phyloP scores from a whole-genome alignment of 2,113 vertebrate species.

The Globicephala melas region DNA sequence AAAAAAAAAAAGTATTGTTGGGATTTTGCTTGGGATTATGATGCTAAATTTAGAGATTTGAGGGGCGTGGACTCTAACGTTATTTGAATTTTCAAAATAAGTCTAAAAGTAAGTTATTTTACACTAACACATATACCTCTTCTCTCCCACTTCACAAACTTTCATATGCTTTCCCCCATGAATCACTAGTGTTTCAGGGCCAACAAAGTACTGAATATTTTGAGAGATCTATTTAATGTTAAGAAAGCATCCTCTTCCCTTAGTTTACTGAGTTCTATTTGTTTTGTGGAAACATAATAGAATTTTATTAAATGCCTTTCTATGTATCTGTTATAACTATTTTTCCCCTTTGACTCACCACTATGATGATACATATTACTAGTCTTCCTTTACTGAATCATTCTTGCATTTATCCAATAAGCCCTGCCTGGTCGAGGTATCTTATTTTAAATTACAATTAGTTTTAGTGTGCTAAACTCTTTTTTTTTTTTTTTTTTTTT shows the following conservation, averaged over 20 bases:
- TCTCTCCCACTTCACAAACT: not conserved
- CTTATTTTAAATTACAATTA: not conserved
- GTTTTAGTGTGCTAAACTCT: not conserved
- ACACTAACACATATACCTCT: not conserved
- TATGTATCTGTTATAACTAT: rapidly evolving
- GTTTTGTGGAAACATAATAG: not conserved
- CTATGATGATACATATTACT: not conserved
- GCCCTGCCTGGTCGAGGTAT: not conserved
- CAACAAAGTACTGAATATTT: not conserved
- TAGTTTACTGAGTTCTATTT: not conserved
- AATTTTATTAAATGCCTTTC: not conserved
- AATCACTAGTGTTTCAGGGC: not conserved
- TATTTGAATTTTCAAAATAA: not conserved
- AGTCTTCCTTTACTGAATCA: not conserved
- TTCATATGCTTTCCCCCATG: not conserved
- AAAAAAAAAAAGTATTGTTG: not conserved
- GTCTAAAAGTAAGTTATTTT: not conserved
- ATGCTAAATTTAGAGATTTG: not conserved
- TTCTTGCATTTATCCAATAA: not conserved
- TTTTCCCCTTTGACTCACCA: not conserved
- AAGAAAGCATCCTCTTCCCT: not conserved
- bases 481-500: no score
- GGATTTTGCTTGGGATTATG: not conserved
- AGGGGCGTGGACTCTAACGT: not conserved
- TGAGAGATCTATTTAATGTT: not conserved